Conservation (phyloP, 2,113 vertebrate species). For the Cromileptes altivelis region DNA sequence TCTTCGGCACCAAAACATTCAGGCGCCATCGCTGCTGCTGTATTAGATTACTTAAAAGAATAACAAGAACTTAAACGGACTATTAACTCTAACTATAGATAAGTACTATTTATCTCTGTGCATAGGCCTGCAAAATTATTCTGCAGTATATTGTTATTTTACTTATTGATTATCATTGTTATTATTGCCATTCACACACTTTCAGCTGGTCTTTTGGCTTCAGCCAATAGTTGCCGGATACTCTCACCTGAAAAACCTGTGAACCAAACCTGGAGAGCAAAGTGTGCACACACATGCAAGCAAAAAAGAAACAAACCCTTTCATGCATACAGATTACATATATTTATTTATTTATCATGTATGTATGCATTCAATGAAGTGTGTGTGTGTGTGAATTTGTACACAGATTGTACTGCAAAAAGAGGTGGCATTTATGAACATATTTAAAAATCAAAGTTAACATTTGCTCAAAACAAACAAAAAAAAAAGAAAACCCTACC, state of each 20-base stretch:
- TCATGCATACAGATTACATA: slow-evolving; percentile 78
- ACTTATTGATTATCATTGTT: slow-evolving; percentile 46
- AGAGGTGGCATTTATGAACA: slow-evolving; percentile 79
- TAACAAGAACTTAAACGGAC: slow-evolving; percentile 61
- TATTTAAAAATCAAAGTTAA: slow-evolving; percentile 78
- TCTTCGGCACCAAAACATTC: slow-evolving; percentile 71
- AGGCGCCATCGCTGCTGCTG: slow-evolving; percentile 81
- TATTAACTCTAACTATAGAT: slow-evolving; percentile 65
- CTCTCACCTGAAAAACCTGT: slow-evolving; percentile 78
- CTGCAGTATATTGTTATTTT: slow-evolving; percentile 67
- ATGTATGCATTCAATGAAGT: slow-evolving; percentile 67
- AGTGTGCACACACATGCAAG: slow-evolving; percentile 51
- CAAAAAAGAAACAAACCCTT: slow-evolving; percentile 41
- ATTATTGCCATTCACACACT: slow-evolving; percentile 58
- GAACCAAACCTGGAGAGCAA: slow-evolving; percentile 80
- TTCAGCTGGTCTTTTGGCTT: slow-evolving; percentile 66
- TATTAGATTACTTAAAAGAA: slow-evolving; percentile 64
- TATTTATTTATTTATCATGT: slow-evolving; percentile 85
- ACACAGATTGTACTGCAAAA: slow-evolving; percentile 71
- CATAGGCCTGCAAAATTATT: slow-evolving; percentile 62
- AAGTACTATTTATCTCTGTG: slow-evolving; percentile 72
- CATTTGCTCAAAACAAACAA: slow-evolving; percentile 66
- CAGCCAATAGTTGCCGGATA: slow-evolving; percentile 67
- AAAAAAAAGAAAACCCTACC: slow-evolving; percentile 89
- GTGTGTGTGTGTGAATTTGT: slow-evolving; percentile 61